Evolutionary conservation across 2,888 invertebrate genomes (phyloP).

Genomic region (Kryphioiulus occultus): DNA sequence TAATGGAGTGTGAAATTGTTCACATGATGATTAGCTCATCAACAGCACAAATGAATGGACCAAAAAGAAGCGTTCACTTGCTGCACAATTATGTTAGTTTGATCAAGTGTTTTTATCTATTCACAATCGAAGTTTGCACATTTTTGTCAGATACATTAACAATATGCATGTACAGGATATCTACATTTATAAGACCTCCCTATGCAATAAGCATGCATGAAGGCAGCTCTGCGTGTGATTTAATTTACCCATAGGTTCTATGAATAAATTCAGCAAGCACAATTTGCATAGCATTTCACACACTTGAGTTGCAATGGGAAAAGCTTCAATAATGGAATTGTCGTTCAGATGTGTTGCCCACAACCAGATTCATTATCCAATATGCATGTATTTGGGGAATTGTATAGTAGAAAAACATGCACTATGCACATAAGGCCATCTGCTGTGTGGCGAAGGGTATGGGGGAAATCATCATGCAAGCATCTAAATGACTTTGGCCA

Average conservation of each 20-base stretch:
- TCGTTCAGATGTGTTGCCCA: neutral
- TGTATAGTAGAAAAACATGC: neutral
- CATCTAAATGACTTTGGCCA: too few species aligned
- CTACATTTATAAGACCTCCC: neutral
- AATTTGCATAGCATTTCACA: slow-evolving; percentile 16
- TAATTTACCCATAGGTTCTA: neutral
- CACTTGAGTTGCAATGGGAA: neutral
- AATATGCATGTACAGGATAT: neutral
- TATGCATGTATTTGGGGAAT: neutral
- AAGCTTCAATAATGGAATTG: neutral
- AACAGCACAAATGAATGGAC: neutral
- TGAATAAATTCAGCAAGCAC: neutral
- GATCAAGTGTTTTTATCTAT: neutral
- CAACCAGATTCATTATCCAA: slow-evolving; percentile 17
- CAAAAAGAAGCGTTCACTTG: neutral
- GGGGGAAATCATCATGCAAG: neutral
- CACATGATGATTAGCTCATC: neutral
- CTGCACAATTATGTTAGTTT: slow-evolving; percentile 5
- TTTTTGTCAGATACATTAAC: neutral
- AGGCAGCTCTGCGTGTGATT: neutral
- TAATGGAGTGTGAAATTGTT: slow-evolving; percentile 1
- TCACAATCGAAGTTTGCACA: neutral
- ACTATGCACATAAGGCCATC: slow-evolving; percentile 23
- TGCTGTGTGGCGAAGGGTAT: neutral
- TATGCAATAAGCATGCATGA: too few species aligned